phyloP scores from a whole-genome alignment of 2,888 invertebrate genomes.

The Polymixis flavicincta region DNA sequence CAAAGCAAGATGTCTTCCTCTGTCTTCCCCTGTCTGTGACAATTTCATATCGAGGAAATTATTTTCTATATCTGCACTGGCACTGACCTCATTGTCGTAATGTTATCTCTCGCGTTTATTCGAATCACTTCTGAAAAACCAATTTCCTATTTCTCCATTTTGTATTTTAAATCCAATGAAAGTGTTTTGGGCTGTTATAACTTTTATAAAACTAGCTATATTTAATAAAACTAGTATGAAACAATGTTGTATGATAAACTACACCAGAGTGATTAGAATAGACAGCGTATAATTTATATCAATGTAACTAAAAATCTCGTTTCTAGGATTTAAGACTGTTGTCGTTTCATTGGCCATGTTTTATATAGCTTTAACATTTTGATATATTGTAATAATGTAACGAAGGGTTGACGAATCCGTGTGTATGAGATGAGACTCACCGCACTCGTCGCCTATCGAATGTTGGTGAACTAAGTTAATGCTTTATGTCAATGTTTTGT shows the following conservation, averaged over 20 bases:
- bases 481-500: slow-evolving; percentile 89
- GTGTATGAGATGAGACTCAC: slow-evolving; percentile 70
- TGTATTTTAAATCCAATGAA: slow-evolving; percentile 36
- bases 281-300: slow-evolving; percentile 60
- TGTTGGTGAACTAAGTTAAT: slow-evolving; percentile 87
- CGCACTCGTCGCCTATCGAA: slow-evolving; percentile 85
- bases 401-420: slow-evolving; percentile 64
- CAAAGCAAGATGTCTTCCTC: slow-evolving; percentile 85
- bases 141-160: slow-evolving; percentile 25
- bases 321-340: slow-evolving; percentile 84
- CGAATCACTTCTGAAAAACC: slow-evolving; percentile 48
- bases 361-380: slow-evolving; percentile 88
- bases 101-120: slow-evolving; percentile 61
- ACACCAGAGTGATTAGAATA: slow-evolving; percentile 58
- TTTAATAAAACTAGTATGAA: neutral
- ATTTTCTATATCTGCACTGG: slow-evolving; percentile 72
- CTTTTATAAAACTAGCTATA: slow-evolving; percentile 27
- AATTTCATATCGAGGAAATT: slow-evolving; percentile 75
- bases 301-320: slow-evolving; percentile 67
- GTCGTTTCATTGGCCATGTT: slow-evolving; percentile 85
- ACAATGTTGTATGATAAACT: slow-evolving; percentile 23
- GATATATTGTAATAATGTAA: slow-evolving; percentile 80
- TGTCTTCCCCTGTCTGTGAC: slow-evolving; percentile 82
- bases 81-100: slow-evolving; percentile 68
- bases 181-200: slow-evolving; percentile 38